phyloP scores from a whole-genome alignment of 2,797 vertebrate genomes.

The Labroides dimidiatus region DNA sequence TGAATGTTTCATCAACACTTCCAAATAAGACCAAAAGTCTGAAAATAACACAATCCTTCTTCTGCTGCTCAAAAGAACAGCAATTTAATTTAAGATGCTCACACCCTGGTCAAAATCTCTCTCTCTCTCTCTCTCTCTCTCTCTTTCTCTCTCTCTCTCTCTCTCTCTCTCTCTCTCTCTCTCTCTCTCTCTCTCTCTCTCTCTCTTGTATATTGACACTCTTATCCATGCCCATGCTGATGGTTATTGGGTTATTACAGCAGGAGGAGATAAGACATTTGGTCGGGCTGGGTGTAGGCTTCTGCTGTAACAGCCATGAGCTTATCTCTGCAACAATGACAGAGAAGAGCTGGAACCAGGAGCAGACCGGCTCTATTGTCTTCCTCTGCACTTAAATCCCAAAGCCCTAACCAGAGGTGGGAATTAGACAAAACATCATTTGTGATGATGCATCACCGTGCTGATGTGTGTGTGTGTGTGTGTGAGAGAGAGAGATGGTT shows the following conservation, averaged over 20 bases:
- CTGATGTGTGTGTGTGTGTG: conserved; percentile 20
- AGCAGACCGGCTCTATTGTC: conserved; percentile 27
- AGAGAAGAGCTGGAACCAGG: conserved; percentile 36
- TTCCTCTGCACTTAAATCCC: conserved; percentile 30
- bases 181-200: too few species aligned
- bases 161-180: too few species aligned
- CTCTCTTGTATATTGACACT: conserved; percentile 21
- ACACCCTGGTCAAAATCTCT: conserved; percentile 1
- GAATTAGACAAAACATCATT: conserved; percentile 1
- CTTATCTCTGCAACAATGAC: conserved; percentile 68
- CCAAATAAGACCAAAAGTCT: too few species aligned
- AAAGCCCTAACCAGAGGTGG: background rate
- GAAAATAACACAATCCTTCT: background rate
- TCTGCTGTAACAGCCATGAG: conserved; percentile 60
- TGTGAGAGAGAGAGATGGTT: conserved; percentile 28
- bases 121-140: too few species aligned
- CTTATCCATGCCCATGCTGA: conserved; percentile 49
- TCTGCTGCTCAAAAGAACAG: background rate
- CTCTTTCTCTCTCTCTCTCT: too few species aligned
- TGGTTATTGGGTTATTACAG: conserved; percentile 60
- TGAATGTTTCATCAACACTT: too few species aligned
- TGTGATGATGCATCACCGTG: background rate
- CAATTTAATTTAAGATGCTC: too few species aligned
- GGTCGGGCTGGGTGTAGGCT: conserved; percentile 37
- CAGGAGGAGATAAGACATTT: conserved; percentile 59